Percentiles rank a stretch among this genome's conserved stretches.
Conservation (phyloP, 1,140 invertebrate species). For the Aphaenogaster rudis region DNA sequence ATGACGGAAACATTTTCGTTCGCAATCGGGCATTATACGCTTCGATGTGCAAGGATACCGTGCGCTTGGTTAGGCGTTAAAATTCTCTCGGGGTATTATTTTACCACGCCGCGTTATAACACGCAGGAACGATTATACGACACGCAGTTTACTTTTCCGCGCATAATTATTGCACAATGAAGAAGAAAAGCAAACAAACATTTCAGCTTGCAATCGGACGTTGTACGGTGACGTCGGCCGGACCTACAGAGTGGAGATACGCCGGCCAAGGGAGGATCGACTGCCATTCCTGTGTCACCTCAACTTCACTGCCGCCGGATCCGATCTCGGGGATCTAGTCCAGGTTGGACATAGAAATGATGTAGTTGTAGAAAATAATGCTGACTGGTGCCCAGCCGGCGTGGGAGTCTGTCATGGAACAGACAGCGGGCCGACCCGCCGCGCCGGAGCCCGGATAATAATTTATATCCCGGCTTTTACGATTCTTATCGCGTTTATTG, state of each 20-base stretch:
- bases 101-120: neutral
- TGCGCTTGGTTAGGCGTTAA: conserved; percentile 4
- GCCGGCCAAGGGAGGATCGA: conserved; percentile 91
- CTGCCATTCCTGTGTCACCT: conserved; percentile 93
- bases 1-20: neutral
- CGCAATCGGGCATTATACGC: neutral
- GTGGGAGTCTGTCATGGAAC: conserved; percentile 49
- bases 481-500: conserved; percentile 64
- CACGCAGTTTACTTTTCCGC: neutral
- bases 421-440: conserved; percentile 39
- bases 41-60: neutral
- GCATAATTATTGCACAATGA: neutral
- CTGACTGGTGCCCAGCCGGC: conserved; percentile 47
- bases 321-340: conserved; percentile 91
- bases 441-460: conserved; percentile 59
- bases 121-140: neutral
- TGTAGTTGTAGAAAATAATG: conserved; percentile 66
- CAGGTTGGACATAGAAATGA: conserved; percentile 88
- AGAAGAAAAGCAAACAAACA: conserved; percentile 17
- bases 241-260: conserved; percentile 92
- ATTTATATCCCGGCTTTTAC: conserved; percentile 63
- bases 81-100: conserved; percentile 20
- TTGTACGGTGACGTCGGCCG: conserved; percentile 93
- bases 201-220: conserved; percentile 94
- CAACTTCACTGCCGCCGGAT: conserved; percentile 92